Evolutionary conservation across 2,888 invertebrate genomes (phyloP).

Genomic region (Villa cingulata): DNA sequence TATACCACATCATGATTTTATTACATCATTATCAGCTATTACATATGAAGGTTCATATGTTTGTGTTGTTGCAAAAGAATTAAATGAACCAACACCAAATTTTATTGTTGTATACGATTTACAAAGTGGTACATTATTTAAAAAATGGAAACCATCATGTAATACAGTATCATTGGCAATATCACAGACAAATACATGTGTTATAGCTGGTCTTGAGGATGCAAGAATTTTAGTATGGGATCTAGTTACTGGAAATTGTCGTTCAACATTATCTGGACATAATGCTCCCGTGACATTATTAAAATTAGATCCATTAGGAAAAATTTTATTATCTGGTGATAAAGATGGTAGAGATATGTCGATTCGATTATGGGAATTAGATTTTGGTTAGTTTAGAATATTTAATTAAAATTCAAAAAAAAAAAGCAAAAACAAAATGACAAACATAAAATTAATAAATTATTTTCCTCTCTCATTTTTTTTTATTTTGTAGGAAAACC

Average conservation of each 20-base stretch:
- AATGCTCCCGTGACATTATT: conserved; percentile 62
- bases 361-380: conserved; percentile 68
- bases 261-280: conserved; percentile 64
- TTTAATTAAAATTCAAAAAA: no score
- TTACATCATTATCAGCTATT: conserved; percentile 70
- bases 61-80: conserved; percentile 54
- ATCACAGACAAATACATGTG: conserved; percentile 69
- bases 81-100: conserved; percentile 67
- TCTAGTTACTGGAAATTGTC: conserved; percentile 68
- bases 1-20: conserved; percentile 79
- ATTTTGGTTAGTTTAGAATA: conserved; percentile 43
- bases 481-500: conserved; percentile 46
- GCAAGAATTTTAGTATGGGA: conserved; percentile 77
- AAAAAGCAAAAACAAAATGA: no score
- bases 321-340: conserved; percentile 61
- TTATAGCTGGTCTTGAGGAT: conserved; percentile 70
- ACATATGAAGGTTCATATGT: conserved; percentile 71
- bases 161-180: conserved; percentile 76
- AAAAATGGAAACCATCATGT: conserved; percentile 80
- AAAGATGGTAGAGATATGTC: conserved; percentile 57
- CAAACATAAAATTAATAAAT: no score
- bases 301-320: conserved; percentile 58
- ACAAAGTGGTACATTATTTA: conserved; percentile 78
- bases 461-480: neutral
- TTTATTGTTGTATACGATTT: conserved; percentile 85